These are phyloP conservation scores for Trematomus bernacchii DNA, from an alignment of 2,797 vertebrate genomes.

Conservation along the genomic window DNA sequence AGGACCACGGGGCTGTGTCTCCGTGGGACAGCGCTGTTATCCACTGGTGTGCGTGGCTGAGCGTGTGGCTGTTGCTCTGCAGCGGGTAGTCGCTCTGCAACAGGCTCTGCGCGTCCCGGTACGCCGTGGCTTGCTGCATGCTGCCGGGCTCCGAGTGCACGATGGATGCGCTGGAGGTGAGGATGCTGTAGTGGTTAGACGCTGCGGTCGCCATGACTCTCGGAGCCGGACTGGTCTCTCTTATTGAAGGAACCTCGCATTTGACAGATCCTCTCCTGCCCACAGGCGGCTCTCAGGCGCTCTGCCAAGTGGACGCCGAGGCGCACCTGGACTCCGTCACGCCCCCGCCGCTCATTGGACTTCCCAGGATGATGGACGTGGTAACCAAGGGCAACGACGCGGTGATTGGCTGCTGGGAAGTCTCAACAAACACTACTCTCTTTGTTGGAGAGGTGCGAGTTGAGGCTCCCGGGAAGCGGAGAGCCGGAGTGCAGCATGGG, in stretches of 20 bases:
- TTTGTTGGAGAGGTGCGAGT: slow-evolving; percentile 80
- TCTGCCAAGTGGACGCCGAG: slow-evolving; percentile 89
- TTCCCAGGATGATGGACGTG: slow-evolving; percentile 89
- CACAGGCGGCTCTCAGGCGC: slow-evolving; percentile 88
- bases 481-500: slow-evolving; percentile 81
- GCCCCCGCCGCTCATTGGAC: slow-evolving; percentile 88
- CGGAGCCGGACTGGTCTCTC: slow-evolving; percentile 95
- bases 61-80: slow-evolving; percentile 96
- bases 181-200: slow-evolving; percentile 98
- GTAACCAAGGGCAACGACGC: slow-evolving; percentile 88
- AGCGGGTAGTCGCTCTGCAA: slow-evolving; percentile 96
- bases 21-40: slow-evolving; percentile 97
- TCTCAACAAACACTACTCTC: slow-evolving; percentile 81
- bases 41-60: slow-evolving; percentile 99
- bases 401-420: slow-evolving; percentile 84
- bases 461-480: slow-evolving; percentile 81
- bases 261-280: slow-evolving; percentile 96
- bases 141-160: slow-evolving; percentile 95
- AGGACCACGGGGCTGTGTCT: slow-evolving; percentile 92
- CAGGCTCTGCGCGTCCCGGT: slow-evolving; percentile 96
- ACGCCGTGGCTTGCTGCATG: slow-evolving; percentile 95
- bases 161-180: slow-evolving; percentile 96
- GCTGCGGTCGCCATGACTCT: slow-evolving; percentile 99
- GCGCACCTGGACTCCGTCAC: slow-evolving; percentile 90
- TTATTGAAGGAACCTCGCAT: slow-evolving; percentile 94